These are phyloP conservation scores for Brachionus rotundiformis DNA, from an alignment of 1,140 invertebrate genomes.

Conservation along the genomic window DNA sequence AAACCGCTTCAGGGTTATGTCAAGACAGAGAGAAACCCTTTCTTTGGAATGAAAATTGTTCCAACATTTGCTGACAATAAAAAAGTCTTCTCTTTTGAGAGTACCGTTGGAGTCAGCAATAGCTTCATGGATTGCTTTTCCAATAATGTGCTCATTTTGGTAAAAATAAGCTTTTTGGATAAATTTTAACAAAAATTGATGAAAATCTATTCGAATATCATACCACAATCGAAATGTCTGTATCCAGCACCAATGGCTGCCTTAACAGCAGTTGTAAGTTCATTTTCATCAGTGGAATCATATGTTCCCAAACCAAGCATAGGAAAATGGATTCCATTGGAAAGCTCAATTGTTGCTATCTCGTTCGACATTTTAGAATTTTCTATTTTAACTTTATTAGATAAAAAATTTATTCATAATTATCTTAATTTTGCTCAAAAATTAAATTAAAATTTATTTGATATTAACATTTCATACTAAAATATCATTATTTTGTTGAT, in stretches of 20 bases:
- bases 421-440: neutral
- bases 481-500: no score
- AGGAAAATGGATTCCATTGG: neutral
- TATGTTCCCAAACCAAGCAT: slow-evolving; percentile 32
- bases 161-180: slow-evolving; percentile 30
- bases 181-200: neutral
- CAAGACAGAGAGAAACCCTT: slow-evolving; percentile 55
- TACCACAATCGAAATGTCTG: slow-evolving; percentile 46
- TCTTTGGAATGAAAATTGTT: slow-evolving; percentile 34
- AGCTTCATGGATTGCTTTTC: slow-evolving; percentile 17
- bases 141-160: slow-evolving; percentile 41
- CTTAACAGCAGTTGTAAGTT: slow-evolving; percentile 8
- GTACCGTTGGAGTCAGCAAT: slow-evolving; percentile 21
- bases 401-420: no score
- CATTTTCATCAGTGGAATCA: neutral
- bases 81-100: slow-evolving; percentile 25
- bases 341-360: neutral
- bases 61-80: slow-evolving; percentile 35
- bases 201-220: neutral
- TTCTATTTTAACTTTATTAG: neutral
- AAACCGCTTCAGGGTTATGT: slow-evolving; percentile 58
- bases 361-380: neutral
- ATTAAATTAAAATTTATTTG: no score
- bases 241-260: slow-evolving; percentile 13
- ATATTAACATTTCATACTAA: no score